phyloP scores from a whole-genome alignment of 2,797 vertebrate genomes.

The Pachyuromys duprasi region DNA sequence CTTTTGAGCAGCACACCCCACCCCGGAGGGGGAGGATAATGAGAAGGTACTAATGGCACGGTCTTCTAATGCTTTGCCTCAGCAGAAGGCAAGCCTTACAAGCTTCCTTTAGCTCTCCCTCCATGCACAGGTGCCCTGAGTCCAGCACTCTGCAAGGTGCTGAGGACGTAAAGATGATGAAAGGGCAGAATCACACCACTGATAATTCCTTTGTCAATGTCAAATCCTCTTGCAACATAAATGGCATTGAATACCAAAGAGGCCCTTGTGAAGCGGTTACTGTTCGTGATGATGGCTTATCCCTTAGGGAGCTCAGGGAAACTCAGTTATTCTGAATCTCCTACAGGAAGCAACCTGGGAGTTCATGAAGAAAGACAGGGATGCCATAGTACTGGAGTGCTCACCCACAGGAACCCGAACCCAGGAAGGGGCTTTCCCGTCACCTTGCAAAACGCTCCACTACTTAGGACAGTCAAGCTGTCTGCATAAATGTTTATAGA shows the following conservation, averaged over 20 bases:
- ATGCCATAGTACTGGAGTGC: background rate
- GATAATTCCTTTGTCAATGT: background rate
- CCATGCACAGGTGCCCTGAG: background rate
- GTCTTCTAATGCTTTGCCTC: constrained; percentile 21
- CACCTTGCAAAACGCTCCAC: background rate
- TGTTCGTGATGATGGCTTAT: background rate
- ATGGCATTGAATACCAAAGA: background rate
- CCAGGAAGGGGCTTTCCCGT: background rate
- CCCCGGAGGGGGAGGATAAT: background rate
- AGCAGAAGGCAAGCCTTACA: background rate
- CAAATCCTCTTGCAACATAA: background rate
- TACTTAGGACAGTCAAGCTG: background rate
- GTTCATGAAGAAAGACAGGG: background rate
- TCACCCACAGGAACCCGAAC: background rate
- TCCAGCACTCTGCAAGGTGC: background rate
- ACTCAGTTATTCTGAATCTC: constrained; percentile 47
- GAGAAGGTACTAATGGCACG: background rate
- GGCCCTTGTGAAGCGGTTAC: background rate
- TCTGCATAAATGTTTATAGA: background rate
- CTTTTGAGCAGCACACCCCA: background rate
- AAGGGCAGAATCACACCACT: background rate
- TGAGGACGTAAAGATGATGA: background rate
- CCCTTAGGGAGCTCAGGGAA: background rate
- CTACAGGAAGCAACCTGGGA: background rate
- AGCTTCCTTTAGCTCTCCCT: background rate